These are phyloP conservation scores for Kryptopterus vitreolus DNA, from an alignment of 2,797 vertebrate species.

Conservation along the genomic window DNA sequence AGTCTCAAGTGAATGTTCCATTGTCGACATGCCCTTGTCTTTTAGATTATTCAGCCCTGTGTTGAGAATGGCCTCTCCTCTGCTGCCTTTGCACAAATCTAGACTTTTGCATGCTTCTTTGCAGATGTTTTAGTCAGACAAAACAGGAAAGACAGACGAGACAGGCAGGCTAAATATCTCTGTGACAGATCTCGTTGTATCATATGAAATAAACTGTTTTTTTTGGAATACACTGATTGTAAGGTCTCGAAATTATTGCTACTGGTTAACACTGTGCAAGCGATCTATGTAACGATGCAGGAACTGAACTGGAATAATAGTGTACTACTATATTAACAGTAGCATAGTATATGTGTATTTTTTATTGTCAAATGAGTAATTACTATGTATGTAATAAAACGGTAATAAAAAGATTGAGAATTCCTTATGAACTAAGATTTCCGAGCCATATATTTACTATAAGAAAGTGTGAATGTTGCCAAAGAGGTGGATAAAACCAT, in stretches of 20 bases:
- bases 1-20: conserved; percentile 14
- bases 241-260: neutral
- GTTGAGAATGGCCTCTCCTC: conserved; percentile 51
- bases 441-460: too few relatives aligned
- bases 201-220: conserved; percentile 77
- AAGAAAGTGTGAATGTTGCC: too few relatives aligned
- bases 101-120: conserved; percentile 71
- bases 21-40: conserved; percentile 13
- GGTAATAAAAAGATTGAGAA: too few relatives aligned
- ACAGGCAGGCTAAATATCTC: conserved; percentile 57
- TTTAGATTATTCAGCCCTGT: conserved; percentile 35
- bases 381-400: neutral
- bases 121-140: conserved; percentile 45
- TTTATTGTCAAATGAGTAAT: neutral
- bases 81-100: conserved; percentile 55
- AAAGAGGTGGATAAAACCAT: too few relatives aligned
- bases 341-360: neutral
- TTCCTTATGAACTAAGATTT: neutral
- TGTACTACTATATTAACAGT: neutral
- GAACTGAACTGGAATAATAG: neutral
- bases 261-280: neutral
- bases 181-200: conserved; percentile 73
- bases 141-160: conserved; percentile 47
- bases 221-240: conserved; percentile 59
- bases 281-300: neutral